Base-by-base conservation (phyloP, 2,113 vertebrate genomes). In the Myotis yumanensis region DNA sequence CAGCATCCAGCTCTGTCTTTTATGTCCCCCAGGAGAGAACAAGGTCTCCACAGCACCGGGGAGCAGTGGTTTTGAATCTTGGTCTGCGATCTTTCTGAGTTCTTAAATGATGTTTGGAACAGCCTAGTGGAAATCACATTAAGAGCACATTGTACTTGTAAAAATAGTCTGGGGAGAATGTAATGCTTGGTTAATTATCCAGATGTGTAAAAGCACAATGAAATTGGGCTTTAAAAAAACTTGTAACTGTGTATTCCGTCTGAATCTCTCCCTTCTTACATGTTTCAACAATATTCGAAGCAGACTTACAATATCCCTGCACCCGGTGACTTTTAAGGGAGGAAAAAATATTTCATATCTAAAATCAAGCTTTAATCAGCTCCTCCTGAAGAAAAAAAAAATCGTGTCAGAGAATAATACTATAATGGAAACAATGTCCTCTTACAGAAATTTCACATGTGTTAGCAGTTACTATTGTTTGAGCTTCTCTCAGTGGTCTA, bases 391-490 rank as follows among this genome's bases (percentile, higher is more conserved):
- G 52, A 51, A 12, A 95, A 76, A 82, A 82, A 88, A 85, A 88
- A 22, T n/a, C 93, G 69, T 81, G 91, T 81, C 89, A 95, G 93
- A 98, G 96, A 96, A 97, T 97, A 97, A 96, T 97, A 92, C 72
- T 94, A 5, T 96, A 97, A 97, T 96, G 95, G 96, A 98, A 98
- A 96, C 97, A 97, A 93, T 89, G 85, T 89, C 77, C 90, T 95
- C 88, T 20, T 17, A 90, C 22, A 59, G 43, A 96, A 86, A 94
- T 94, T 93, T 94, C 96, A 97, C 98, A 98, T 97, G 86, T 98
- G 97, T 96, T 98, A 96, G 88, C 11, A 37, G 97, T 98, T 98
- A 98, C 71, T 59, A 23, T 90, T 11, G 2, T 96, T 92, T 93
- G 71, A 92, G 73, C 83, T 68, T 72, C 69, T 93, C 91, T 92